These are phyloP conservation scores for Atrina japonica DNA, from an alignment of 2,888 invertebrate genomes.

Conservation along the genomic window DNA sequence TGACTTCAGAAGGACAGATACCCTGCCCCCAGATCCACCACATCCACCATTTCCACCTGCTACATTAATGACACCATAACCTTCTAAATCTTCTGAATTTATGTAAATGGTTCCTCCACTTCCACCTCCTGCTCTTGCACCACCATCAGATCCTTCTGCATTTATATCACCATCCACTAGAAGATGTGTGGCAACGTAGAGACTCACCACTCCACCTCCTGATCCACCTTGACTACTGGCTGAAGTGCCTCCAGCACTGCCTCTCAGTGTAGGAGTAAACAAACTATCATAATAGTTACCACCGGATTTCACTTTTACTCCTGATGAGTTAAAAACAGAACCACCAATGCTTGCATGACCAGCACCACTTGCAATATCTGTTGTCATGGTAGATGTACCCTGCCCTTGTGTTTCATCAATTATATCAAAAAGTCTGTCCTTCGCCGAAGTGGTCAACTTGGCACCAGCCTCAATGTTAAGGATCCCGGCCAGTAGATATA, in stretches of 20 bases:
- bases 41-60: conserved; percentile 58
- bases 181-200: conserved; percentile 55
- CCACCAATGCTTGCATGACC: conserved; percentile 69
- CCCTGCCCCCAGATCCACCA: conserved; percentile 68
- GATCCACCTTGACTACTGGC: conserved; percentile 44
- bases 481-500: conserved; percentile 51
- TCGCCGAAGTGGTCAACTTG: conserved; percentile 60
- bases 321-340: conserved; percentile 38
- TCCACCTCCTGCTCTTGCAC: conserved; percentile 59
- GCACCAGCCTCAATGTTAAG: conserved; percentile 67
- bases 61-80: conserved; percentile 60
- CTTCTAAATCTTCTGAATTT: conserved; percentile 55
- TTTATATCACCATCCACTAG: conserved; percentile 54
- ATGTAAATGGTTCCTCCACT: conserved; percentile 66
- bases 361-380: conserved; percentile 55
- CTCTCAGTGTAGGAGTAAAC: conserved; percentile 53
- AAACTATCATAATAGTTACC: conserved; percentile 65
- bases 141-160: conserved; percentile 46
- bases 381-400: conserved; percentile 39
- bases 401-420: conserved; percentile 54
- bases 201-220: conserved; percentile 58
- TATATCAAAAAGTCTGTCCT: conserved; percentile 58
- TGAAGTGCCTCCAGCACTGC: conserved; percentile 59
- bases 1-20: conserved; percentile 55
- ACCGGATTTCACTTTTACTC: conserved; percentile 36